A percentile compares a stretch with the other conserved stretches of the same genome.
Conservation (phyloP, 2,797 vertebrate genomes). For the Pseudocheirus occidentalis region DNA sequence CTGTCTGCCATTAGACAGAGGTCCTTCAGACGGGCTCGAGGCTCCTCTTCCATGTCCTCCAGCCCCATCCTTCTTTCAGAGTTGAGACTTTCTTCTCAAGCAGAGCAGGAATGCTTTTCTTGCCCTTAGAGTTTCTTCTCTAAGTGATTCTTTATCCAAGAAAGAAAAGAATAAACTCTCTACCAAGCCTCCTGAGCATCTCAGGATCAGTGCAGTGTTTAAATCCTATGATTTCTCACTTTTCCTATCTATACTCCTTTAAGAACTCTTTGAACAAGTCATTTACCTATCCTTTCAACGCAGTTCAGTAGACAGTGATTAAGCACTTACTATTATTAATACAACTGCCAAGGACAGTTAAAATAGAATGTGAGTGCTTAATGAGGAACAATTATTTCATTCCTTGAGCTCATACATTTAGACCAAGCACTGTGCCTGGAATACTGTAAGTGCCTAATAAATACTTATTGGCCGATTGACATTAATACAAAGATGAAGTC, state of each 20-base stretch:
- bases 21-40: background rate
- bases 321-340: background rate
- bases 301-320: background rate
- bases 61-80: background rate
- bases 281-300: background rate
- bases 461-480: background rate
- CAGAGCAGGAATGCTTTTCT: background rate
- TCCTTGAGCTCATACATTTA: background rate
- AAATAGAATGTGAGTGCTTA: background rate
- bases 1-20: background rate
- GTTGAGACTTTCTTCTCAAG: background rate
- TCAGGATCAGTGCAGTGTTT: background rate
- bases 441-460: background rate
- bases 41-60: background rate
- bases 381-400: background rate
- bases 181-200: background rate
- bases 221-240: background rate
- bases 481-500: background rate
- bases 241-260: background rate
- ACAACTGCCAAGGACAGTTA: background rate
- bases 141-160: background rate
- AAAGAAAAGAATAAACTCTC: background rate
- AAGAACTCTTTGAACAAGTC: background rate
- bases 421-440: background rate
- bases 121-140: background rate